A percentile compares a stretch with the other conserved stretches of the same genome.
Evolutionary conservation across 1,140 invertebrate genomes (phyloP).

Genomic region (Oryzaephilus surinamensis): DNA sequence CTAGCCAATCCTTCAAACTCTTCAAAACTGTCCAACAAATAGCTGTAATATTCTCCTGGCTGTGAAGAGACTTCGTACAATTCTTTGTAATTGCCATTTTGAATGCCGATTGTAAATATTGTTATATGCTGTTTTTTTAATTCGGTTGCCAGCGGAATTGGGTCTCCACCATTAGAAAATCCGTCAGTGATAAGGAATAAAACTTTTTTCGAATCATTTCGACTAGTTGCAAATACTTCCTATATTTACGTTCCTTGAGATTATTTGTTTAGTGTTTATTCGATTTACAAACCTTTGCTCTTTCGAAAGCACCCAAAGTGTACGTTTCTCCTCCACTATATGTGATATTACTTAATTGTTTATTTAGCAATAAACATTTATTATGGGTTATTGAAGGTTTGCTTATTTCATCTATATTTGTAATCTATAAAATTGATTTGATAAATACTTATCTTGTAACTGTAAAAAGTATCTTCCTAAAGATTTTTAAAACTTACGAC

Average conservation of each 20-base stretch:
- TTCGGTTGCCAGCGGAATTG: constrained; percentile 44
- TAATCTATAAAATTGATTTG: constrained; percentile 26
- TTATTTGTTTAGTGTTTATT: background rate
- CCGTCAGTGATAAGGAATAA: constrained; percentile 63
- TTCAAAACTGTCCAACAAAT: constrained; percentile 57
- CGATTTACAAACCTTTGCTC: constrained; percentile 46
- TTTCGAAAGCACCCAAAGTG: constrained; percentile 53
- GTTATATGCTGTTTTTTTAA: constrained; percentile 42
- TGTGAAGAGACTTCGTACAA: constrained; percentile 54
- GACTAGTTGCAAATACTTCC: constrained; percentile 43
- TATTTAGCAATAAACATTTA: constrained; percentile 54
- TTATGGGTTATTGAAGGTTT: constrained; percentile 38
- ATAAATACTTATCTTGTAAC: background rate
- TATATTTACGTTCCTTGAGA: no score
- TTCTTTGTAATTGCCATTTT: constrained; percentile 56
- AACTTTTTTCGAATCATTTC: constrained; percentile 46
- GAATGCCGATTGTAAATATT: constrained; percentile 57
- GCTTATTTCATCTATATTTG: constrained; percentile 54
- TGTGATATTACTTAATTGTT: constrained; percentile 47
- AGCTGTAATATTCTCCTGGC: constrained; percentile 54
- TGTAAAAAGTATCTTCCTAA: background rate
- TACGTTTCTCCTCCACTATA: constrained; percentile 60
- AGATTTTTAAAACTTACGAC: constrained; percentile 38
- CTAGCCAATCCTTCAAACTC: constrained; percentile 62
- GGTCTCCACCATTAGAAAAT: constrained; percentile 63